Evolutionary conservation across 2,888 invertebrate genomes (phyloP), one percentile per base, ranked within the genome.

Genomic region (Heteropelma amictum): DNA sequence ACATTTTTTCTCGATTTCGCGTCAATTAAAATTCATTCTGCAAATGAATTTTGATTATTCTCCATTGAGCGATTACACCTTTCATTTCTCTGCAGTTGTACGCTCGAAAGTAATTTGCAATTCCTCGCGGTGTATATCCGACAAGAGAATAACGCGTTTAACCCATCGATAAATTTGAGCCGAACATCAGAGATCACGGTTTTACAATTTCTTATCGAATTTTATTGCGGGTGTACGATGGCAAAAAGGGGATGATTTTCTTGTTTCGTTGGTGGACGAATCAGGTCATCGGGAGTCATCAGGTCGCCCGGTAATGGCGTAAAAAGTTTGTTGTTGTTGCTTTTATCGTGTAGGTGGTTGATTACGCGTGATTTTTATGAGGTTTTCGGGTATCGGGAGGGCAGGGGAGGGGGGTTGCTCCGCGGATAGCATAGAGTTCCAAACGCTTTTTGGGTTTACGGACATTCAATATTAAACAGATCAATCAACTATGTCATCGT

Each of bases 401-500:
- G 45, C 53, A 68, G 77, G 56, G 53, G 40, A 45, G 54, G 61
- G 70, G 56, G 54, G 45, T 80, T 81, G 77, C 80, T 87, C 81
- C 82, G 84, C 85, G 84, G 86, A 82, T 85, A 87, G 88, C 88
- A 89, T 86, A 88, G 89, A 89, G 89, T 89, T 89, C 89, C 88
- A 89, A 89, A 89, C 88, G 89, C 89, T 89, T 88, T 84, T 85
- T 88, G 85, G 85, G 85, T 87, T 87, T 88, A 88, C 88, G 88
- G 86, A 88, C 88, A 89, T 89, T 87, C 88, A 88, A 87, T 88
- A 88, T 88, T 86, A 87, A 88, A 89, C 88, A 88, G 88, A 88
- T 89, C 87, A 87, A 86, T 88, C 86, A 88, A 88, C 88, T 88
- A 88, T 88, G 84, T 87, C 86, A 82, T 87, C 87, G 85, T 87